phyloP scores from a whole-genome alignment of 2,113 vertebrate genomes.

The Elephas maximus region DNA sequence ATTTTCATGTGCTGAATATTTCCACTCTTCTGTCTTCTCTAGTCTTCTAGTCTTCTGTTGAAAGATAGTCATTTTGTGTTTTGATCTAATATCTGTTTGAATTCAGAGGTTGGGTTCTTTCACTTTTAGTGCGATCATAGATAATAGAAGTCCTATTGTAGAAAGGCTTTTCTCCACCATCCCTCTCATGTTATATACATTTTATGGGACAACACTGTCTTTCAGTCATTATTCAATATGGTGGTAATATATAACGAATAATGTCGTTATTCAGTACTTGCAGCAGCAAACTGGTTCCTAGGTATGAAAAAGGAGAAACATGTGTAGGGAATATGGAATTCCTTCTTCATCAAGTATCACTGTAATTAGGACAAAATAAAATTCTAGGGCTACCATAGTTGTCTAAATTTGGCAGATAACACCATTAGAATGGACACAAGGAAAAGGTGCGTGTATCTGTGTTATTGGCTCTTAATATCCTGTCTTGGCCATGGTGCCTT shows the following conservation, averaged over 20 bases:
- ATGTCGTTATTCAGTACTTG: neutral
- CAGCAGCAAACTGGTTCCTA: neutral
- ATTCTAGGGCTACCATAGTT: neutral
- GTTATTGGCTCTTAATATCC: too few species aligned
- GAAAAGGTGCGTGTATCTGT: too few species aligned
- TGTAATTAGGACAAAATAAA: neutral
- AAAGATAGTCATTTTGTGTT: neutral
- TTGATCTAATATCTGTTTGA: neutral
- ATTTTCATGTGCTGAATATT: neutral
- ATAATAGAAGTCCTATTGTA: neutral
- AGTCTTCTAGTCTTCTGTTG: neutral
- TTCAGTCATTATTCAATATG: neutral
- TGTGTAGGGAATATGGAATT: neutral
- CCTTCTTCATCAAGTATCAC: neutral
- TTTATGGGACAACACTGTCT: neutral
- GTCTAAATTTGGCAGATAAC: neutral
- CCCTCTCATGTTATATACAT: neutral
- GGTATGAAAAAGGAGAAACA: neutral
- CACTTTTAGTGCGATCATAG: neutral
- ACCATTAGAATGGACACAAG: neutral
- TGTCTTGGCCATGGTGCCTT: neutral
- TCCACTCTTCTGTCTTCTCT: neutral
- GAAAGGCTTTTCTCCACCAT: neutral
- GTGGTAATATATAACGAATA: too few species aligned
- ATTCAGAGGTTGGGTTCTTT: conserved; percentile 27